Percentiles rank a stretch among this genome's conserved stretches.
These are phyloP conservation scores for Phaethon lepturus DNA, from an alignment of 2,113 vertebrate genomes.

Conservation along the genomic window DNA sequence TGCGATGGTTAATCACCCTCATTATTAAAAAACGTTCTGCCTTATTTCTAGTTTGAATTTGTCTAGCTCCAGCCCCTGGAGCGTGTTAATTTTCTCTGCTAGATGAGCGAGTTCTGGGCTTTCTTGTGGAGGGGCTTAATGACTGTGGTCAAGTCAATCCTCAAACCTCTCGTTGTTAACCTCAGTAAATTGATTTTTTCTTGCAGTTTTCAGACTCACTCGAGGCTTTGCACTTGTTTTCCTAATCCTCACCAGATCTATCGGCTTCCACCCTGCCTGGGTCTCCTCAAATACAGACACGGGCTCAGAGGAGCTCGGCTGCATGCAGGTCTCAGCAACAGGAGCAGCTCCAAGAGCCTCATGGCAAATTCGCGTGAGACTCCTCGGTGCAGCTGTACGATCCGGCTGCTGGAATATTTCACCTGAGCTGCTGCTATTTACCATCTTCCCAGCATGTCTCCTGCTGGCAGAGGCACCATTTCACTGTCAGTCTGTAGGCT, in stretches of 20 bases:
- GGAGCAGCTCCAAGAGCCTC: not conserved
- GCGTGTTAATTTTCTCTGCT: not conserved
- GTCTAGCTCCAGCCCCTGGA: not conserved
- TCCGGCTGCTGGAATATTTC: not conserved
- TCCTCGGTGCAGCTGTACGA: not conserved
- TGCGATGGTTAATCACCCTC: not conserved
- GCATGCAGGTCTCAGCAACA: not conserved
- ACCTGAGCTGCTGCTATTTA: not conserved
- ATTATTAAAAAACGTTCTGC: not conserved
- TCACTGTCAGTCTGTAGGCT: not conserved
- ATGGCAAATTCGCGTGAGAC: not conserved
- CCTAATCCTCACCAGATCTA: not conserved
- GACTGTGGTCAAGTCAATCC: not conserved
- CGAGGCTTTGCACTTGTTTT: not conserved
- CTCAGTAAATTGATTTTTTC: not conserved
- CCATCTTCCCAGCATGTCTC: fast-evolving
- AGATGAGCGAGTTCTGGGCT: not conserved
- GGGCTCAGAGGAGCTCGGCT: fast-evolving
- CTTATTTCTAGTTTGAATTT: not conserved
- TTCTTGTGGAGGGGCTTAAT: not conserved
- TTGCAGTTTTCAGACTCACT: not conserved
- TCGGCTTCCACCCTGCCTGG: no score
- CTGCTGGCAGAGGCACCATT: not conserved
- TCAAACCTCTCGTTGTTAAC: not conserved
- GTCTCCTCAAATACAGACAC: not conserved